phyloP scores from a whole-genome alignment of 2,888 invertebrate genomes.

The Galeruca laticollis region DNA sequence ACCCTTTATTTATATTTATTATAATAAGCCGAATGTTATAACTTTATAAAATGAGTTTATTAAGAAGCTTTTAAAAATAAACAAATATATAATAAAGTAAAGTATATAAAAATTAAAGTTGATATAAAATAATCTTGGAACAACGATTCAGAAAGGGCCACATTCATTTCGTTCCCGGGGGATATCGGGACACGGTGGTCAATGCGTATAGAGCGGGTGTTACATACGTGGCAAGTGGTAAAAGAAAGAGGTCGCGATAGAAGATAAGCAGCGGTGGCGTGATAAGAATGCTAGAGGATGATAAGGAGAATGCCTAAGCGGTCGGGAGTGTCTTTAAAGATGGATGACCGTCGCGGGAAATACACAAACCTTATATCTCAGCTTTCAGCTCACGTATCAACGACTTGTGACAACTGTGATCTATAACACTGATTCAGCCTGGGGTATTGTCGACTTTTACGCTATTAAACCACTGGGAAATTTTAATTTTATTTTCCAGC shows the following conservation, averaged over 20 bases:
- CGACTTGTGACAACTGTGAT: slow-evolving; percentile 67
- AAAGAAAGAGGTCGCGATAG: slow-evolving; percentile 64
- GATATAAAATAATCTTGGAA: not conserved
- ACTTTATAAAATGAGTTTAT: no score
- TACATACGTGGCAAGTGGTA: slow-evolving; percentile 49
- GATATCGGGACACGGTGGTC: slow-evolving; percentile 53
- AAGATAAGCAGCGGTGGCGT: slow-evolving; percentile 60
- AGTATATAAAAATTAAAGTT: no score
- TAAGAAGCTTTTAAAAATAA: no score
- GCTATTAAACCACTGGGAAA: slow-evolving; percentile 40
- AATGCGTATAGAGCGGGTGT: slow-evolving; percentile 50
- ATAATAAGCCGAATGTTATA: no score
- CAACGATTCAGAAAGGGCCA: slow-evolving; percentile 38
- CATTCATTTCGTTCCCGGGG: slow-evolving; percentile 55
- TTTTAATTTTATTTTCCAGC: slow-evolving; percentile 41
- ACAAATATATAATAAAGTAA: no score
- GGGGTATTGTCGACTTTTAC: slow-evolving; percentile 40
- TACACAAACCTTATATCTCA: slow-evolving; percentile 63
- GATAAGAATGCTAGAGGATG: slow-evolving; percentile 66
- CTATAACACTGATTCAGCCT: slow-evolving; percentile 64
- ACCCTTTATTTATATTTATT: no score
- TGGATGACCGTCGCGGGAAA: slow-evolving; percentile 68
- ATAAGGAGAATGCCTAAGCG: slow-evolving; percentile 64
- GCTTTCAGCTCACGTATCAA: slow-evolving; percentile 65
- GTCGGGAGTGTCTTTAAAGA: slow-evolving; percentile 67